Base-by-base conservation (phyloP, 2,113 vertebrate species). In the Casuarius casuarius region DNA sequence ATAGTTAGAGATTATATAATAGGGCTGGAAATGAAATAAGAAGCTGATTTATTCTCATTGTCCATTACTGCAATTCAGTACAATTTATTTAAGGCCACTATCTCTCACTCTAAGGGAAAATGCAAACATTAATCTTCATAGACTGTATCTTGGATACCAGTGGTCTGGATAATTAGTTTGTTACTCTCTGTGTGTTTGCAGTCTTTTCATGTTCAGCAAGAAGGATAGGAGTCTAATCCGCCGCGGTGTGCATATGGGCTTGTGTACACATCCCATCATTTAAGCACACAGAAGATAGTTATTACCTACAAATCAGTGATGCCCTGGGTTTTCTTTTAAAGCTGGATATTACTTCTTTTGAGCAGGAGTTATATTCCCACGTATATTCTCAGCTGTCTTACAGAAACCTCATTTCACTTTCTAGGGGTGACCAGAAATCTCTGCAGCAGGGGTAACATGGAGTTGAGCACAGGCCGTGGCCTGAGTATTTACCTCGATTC, bases 61-160 rank as follows among this genome's bases (percentile, higher is more conserved):
- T 95, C 90, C 49, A 61, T 96, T 97, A 95, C 48, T 92, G 87
- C 71, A 94, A 89, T 97, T 98, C 93, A 93, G 40, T 95, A 74
- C 94, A 91, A 97, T 97, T 97, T 98, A 97, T 98, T 98, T 97
- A 96, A 97, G 92, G 86, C 85, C 90, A 89, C 94, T 98, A 89
- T 96, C 95, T 97, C 77, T 94, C 92, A 97, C 92, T 94, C 86
- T 92, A 88, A 97, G 74, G 73, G 87, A 96, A 94, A 97, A 95
- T 10, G n/a, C 94, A 97, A 97, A 97, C 82, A 97, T 98, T 97
- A 91, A 96, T 98, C 97, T 97, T 97, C 65, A 65, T 88, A 95
- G 89, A 90, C 84, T 90, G 85, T 97, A 95, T 96, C 95, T 96
- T 98, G 84, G 95, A 97, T 98, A 97, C 95, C n/a, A 65, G 80